These are phyloP conservation scores for Hippolais icterina DNA, from an alignment of 2,113 vertebrate genomes.

Conservation along the genomic window DNA sequence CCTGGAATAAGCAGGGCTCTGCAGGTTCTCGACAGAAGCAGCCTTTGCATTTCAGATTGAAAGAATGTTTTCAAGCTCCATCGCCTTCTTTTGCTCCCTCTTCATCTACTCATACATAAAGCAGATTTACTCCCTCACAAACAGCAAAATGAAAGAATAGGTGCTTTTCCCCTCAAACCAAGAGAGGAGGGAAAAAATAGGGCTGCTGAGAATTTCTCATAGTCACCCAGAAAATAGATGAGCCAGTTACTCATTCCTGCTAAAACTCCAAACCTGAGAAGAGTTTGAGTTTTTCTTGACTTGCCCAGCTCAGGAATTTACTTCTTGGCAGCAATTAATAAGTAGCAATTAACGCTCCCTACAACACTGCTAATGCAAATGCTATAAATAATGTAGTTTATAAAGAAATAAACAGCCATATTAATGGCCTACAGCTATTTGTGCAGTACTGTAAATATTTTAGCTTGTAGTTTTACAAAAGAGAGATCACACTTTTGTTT, in stretches of 20 bases:
- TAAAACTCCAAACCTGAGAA: not conserved
- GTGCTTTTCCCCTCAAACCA: not conserved
- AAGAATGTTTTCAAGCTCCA: not conserved
- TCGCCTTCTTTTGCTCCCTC: not conserved
- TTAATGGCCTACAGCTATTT: slow-evolving; percentile 58
- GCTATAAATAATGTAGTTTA: slow-evolving; percentile 67
- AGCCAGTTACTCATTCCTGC: not conserved
- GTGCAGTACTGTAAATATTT: slow-evolving; percentile 72
- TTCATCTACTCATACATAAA: not conserved
- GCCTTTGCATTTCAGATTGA: not conserved
- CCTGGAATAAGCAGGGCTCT: not conserved
- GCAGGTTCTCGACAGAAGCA: not conserved
- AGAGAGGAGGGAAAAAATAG: accelerated
- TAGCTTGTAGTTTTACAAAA: slow-evolving; percentile 68
- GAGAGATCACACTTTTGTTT: slow-evolving; percentile 32
- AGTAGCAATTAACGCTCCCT: slow-evolving; percentile 60
- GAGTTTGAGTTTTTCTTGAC: slow-evolving; percentile 30
- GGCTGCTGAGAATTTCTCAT: not conserved
- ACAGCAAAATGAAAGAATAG: not conserved
- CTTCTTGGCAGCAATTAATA: slow-evolving; percentile 64
- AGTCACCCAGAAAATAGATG: not conserved
- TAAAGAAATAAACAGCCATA: slow-evolving; percentile 66
- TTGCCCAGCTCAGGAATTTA: slow-evolving; percentile 41
- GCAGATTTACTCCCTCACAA: not conserved
- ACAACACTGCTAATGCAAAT: slow-evolving; percentile 35